Percentiles rank a stretch among this genome's conserved stretches.
Evolutionary conservation across 2,797 vertebrate species (phyloP).

Genomic region (Falco cherrug): DNA sequence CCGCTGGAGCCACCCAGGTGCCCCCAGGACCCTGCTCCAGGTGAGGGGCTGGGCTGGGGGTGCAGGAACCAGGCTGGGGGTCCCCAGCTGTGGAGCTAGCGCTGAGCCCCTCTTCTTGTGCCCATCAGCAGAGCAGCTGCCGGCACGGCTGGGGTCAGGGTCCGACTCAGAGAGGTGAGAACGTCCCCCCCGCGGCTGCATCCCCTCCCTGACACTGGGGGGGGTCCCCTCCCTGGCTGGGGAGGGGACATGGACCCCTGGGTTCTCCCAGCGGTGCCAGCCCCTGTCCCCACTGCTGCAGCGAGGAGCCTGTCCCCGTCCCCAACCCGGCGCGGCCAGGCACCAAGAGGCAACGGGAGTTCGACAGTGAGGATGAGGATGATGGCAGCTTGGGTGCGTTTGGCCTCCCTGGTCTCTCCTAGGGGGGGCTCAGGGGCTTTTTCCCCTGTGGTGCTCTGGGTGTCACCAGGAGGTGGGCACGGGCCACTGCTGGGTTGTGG

Average conservation of each 20-base stretch:
- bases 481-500: rapidly evolving
- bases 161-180: slow-evolving; percentile 23
- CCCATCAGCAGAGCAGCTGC: not conserved
- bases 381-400: not conserved
- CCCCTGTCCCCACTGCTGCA: not conserved
- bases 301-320: not conserved
- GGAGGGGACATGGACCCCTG: not conserved
- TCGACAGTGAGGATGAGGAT: slow-evolving; percentile 77
- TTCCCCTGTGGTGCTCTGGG: not conserved
- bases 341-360: slow-evolving; percentile 78
- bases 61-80: not conserved
- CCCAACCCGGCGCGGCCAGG: not conserved
- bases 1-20: not conserved
- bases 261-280: not conserved
- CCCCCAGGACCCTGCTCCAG: not conserved
- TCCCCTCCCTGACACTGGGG: not conserved
- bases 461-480: not conserved
- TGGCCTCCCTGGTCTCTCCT: rapidly evolving
- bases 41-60: not conserved
- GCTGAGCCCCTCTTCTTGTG: not conserved
- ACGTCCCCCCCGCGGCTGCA: rapidly evolving
- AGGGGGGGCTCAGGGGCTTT: not conserved
- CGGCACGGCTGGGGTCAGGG: not conserved
- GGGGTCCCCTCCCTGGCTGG: not conserved
- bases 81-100: not conserved